Evolutionary conservation across 2,113 vertebrate species (phyloP).

Genomic region (Delphinapterus leucas): DNA sequence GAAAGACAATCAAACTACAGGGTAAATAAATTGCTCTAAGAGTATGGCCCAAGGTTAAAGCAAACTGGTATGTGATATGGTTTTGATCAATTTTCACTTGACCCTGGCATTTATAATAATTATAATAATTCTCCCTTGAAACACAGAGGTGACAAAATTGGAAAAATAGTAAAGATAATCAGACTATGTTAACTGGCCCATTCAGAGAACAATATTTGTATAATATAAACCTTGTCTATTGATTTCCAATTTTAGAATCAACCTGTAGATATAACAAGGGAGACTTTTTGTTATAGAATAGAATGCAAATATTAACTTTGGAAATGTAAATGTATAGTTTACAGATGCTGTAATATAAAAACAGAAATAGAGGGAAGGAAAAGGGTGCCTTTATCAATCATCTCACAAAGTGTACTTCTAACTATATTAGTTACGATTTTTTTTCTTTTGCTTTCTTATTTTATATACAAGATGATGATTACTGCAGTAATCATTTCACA

Average conservation of each 20-base stretch:
- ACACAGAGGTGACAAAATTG: neutral
- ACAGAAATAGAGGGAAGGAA: neutral
- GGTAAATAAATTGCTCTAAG: neutral
- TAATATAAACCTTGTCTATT: neutral
- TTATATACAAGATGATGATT: neutral
- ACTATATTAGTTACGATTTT: neutral
- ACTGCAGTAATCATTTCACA: neutral
- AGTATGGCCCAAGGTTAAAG: neutral
- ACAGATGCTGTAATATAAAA: neutral
- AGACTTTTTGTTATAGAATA: neutral
- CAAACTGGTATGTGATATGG: neutral
- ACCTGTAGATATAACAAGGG: neutral
- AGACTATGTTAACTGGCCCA: neutral
- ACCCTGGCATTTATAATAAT: neutral
- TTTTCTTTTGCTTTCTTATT: neutral
- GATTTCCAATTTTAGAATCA: neutral
- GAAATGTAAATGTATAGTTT: neutral
- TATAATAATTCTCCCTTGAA: neutral
- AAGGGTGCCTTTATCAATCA: neutral
- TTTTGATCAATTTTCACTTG: too few species aligned
- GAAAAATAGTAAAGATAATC: neutral
- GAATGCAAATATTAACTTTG: neutral
- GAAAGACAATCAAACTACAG: neutral
- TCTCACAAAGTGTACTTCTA: neutral
- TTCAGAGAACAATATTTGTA: neutral